These are phyloP conservation scores for Parus major DNA, from an alignment of 2,113 vertebrate species.

Conservation along the genomic window DNA sequence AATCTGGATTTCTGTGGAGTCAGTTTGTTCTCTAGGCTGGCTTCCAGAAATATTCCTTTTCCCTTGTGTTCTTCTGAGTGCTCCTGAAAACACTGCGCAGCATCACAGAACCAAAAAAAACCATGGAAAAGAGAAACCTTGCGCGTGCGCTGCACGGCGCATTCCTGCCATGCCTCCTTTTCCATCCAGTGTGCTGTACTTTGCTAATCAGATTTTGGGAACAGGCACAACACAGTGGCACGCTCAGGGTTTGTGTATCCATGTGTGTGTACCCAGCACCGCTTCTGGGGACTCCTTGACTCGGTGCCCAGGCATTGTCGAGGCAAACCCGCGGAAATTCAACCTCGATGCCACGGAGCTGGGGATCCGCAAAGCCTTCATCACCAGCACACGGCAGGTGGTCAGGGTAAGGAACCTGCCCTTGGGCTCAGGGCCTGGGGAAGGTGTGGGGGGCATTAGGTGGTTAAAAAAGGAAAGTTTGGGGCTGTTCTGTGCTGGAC, in stretches of 20 bases:
- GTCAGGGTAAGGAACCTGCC: slow-evolving; percentile 83
- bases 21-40: background rate
- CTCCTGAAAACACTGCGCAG: accelerated
- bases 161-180: background rate
- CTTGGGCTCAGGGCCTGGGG: background rate
- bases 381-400: slow-evolving; percentile 86
- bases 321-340: slow-evolving; percentile 97
- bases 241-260: accelerated
- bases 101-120: background rate
- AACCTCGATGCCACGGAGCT: slow-evolving; percentile 90
- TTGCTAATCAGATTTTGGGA: background rate
- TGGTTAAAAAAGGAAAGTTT: background rate
- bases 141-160: accelerated
- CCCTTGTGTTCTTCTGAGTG: background rate
- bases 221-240: background rate
- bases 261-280: background rate
- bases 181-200: background rate
- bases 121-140: background rate
- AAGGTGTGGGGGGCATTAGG: accelerated
- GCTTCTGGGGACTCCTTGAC: slow-evolving; percentile 64
- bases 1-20: background rate
- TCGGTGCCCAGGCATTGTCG: slow-evolving; percentile 85
- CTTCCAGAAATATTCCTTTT: slow-evolving; percentile 8
- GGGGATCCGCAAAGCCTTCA: slow-evolving; percentile 92
- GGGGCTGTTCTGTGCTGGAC: background rate